phyloP scores from a whole-genome alignment of 2,888 invertebrate species.

The Tyria jacobaeae region DNA sequence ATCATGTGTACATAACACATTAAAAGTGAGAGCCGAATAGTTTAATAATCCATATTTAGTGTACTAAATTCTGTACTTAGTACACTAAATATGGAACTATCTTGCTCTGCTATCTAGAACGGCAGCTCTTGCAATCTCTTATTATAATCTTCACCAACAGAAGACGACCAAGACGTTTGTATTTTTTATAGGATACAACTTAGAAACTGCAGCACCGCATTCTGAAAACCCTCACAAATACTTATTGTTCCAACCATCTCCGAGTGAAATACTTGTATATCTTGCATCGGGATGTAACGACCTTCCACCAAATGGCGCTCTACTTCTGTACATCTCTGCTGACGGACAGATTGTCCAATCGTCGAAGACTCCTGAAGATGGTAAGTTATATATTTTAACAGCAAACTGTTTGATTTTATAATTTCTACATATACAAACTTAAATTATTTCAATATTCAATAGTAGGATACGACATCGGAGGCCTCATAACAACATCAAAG shows the following conservation, averaged over 20 bases:
- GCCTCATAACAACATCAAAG: constrained; percentile 95
- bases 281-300: constrained; percentile 97
- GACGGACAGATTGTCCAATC: constrained; percentile 94
- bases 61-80: too few species aligned
- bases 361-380: constrained; percentile 94
- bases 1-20: too few species aligned
- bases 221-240: constrained; percentile 96
- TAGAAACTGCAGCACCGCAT: constrained; percentile 33
- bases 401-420: not conserved
- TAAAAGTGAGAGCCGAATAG: too few species aligned
- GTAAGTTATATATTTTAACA: constrained; percentile 83
- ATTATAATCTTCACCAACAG: not conserved
- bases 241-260: constrained; percentile 97
- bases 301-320: constrained; percentile 95
- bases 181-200: constrained; percentile 46
- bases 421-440: not conserved
- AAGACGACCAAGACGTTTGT: not conserved
- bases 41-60: too few species aligned
- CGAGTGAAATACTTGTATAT: constrained; percentile 97
- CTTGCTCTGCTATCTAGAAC: too few species aligned
- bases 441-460: constrained; percentile 29
- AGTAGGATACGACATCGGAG: constrained; percentile 97
- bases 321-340: constrained; percentile 97
- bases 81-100: too few species aligned
- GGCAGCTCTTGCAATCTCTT: not conserved